These are phyloP conservation scores for Salvator merianae DNA, from an alignment of 2,113 vertebrate species.

Conservation along the genomic window DNA sequence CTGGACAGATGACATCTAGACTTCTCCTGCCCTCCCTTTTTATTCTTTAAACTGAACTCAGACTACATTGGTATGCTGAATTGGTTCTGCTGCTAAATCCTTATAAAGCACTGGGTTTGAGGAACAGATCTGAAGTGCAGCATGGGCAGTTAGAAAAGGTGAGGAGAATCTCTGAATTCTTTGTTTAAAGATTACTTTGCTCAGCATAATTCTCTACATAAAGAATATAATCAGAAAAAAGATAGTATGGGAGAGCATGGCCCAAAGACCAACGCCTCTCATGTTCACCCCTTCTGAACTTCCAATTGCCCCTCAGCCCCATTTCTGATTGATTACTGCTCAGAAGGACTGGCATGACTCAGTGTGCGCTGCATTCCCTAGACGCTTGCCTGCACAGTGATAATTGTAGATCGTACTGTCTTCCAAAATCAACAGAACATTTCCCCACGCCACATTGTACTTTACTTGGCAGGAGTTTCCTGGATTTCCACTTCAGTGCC, in stretches of 20 bases:
- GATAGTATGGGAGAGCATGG: not conserved
- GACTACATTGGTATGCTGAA: not conserved
- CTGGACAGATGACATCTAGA: no score
- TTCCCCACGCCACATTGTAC: not conserved
- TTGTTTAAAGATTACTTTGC: not conserved
- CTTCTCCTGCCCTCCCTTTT: no score
- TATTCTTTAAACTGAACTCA: no score
- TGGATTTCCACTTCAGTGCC: not conserved
- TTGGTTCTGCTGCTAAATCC: not conserved
- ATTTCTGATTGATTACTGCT: no score
- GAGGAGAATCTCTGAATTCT: not conserved
- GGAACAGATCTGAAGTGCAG: not conserved
- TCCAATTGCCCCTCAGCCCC: not conserved
- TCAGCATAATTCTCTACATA: not conserved
- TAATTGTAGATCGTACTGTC: not conserved
- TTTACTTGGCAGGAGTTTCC: not conserved
- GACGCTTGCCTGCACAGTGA: not conserved
- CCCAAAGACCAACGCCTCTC: not conserved
- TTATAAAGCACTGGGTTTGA: not conserved
- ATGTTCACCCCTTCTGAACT: no score
- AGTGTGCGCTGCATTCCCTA: not conserved
- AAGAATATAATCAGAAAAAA: no score
- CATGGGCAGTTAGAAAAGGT: not conserved
- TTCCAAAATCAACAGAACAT: not conserved
- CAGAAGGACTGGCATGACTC: no score